Conservation (phyloP, 35 echinoderm and acorn worm genomes). For the Apostichopus californicus region DNA sequence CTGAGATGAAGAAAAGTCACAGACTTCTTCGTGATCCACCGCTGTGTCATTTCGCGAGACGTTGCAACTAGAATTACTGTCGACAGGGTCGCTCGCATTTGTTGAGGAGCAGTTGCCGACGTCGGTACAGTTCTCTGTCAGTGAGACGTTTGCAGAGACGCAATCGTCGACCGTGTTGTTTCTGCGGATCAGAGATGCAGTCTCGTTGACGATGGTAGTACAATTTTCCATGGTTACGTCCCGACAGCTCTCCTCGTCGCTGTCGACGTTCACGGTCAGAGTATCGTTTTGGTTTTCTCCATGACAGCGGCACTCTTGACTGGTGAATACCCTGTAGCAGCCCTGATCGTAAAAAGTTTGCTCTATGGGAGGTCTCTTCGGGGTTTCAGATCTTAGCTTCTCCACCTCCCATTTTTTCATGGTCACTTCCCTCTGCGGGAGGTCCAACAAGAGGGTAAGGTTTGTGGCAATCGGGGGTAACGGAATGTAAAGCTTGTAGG, state of each 20-base stretch:
- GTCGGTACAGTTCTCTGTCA: conserved; percentile 44
- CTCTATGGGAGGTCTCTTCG: conserved; percentile 50
- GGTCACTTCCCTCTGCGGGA: conserved; percentile 53
- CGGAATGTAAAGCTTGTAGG: conserved; percentile 58
- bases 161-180: neutral
- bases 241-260: neutral
- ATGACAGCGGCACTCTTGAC: conserved; percentile 16
- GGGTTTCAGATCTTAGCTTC: conserved; percentile 33
- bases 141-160: neutral
- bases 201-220: neutral
- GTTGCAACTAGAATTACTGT: neutral
- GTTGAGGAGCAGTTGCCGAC: conserved; percentile 36
- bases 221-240: conserved; percentile 55
- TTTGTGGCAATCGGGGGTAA: conserved; percentile 75
- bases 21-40: neutral
- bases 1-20: conserved; percentile 4
- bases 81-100: neutral
- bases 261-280: neutral
- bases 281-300: neutral
- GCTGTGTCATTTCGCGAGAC: neutral
- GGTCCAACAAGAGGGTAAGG: conserved; percentile 39
- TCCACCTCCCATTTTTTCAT: conserved; percentile 59
- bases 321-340: conserved; percentile 15
- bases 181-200: conserved; percentile 25
- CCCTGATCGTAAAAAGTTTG: conserved; percentile 63